Conservation (phyloP, 2,797 vertebrate genomes). For the Enteromius argenteus region DNA sequence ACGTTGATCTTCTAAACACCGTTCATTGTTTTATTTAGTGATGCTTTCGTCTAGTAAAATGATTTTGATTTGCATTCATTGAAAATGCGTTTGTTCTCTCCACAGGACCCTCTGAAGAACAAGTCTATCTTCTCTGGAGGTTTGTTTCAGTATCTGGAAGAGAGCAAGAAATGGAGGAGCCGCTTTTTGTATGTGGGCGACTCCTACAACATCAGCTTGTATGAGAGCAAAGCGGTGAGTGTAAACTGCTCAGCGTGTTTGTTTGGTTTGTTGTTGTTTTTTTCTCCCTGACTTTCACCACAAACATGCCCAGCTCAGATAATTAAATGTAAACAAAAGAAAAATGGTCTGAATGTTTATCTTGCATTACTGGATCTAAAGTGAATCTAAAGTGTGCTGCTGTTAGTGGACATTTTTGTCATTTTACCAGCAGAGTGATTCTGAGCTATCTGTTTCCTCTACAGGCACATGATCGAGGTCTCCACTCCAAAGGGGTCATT, state of each 20-base stretch:
- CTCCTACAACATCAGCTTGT: slow-evolving; percentile 86
- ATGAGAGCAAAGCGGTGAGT: slow-evolving; percentile 89
- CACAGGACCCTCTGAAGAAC: slow-evolving; percentile 86
- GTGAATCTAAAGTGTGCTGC: background rate
- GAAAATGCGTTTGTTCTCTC: slow-evolving; percentile 1
- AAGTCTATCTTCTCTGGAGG: slow-evolving; percentile 91
- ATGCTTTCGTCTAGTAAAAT: slow-evolving; percentile 22
- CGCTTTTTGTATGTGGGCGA: slow-evolving; percentile 89
- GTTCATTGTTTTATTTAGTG: background rate
- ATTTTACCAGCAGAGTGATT: background rate
- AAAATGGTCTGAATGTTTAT: background rate
- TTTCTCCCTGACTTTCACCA: background rate
- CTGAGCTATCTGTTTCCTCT: background rate
- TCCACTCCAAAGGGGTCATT: slow-evolving; percentile 83
- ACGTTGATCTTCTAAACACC: slow-evolving; percentile 4
- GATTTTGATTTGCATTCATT: slow-evolving; percentile 17
- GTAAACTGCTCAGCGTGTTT: background rate
- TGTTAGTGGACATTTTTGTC: background rate
- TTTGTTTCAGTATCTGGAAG: slow-evolving; percentile 93
- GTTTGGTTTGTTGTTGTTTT: too few relatives aligned
- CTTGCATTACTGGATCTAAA: background rate
- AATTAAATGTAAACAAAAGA: slow-evolving; percentile 27
- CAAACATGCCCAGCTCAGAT: slow-evolving; percentile 2
- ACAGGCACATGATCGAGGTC: slow-evolving; percentile 86
- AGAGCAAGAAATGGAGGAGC: slow-evolving; percentile 94